Conservation (phyloP, 2,797 vertebrate genomes). For the Gymnocypris eckloni region DNA sequence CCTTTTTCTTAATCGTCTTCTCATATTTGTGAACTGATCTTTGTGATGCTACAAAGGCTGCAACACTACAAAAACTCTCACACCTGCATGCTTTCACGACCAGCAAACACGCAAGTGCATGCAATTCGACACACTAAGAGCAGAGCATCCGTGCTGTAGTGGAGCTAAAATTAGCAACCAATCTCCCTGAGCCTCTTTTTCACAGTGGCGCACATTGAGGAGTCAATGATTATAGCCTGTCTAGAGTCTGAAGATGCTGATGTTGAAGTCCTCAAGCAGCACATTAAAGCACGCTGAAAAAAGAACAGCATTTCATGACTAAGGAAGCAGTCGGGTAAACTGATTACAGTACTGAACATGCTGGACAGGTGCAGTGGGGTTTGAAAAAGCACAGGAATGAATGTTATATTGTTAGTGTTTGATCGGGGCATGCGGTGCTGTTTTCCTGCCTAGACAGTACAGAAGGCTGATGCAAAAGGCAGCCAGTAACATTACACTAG, state of each 20-base stretch:
- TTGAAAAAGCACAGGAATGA: slow-evolving; percentile 1
- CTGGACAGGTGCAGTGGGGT: slow-evolving; percentile 6
- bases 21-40: background rate
- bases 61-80: slow-evolving; percentile 4
- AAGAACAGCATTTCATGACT: slow-evolving; percentile 34
- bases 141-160: slow-evolving; percentile 23
- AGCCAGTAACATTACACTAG: background rate
- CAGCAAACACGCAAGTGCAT: slow-evolving; percentile 8
- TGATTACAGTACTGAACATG: slow-evolving; percentile 18
- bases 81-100: slow-evolving; percentile 33
- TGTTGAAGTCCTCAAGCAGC: slow-evolving; percentile 23
- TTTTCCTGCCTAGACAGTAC: background rate
- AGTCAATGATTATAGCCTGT: slow-evolving; percentile 50
- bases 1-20: background rate
- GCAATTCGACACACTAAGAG: slow-evolving; percentile 29
- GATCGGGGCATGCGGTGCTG: background rate
- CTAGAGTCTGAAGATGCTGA: slow-evolving; percentile 49
- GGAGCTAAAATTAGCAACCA: slow-evolving; percentile 42
- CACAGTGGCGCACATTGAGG: slow-evolving; percentile 25
- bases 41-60: background rate
- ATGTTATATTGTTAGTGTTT: slow-evolving; percentile 17
- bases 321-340: slow-evolving; percentile 17
- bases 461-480: background rate
- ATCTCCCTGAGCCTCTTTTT: slow-evolving; percentile 36
- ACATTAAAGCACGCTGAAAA: slow-evolving; percentile 30